Evolutionary conservation across 2,888 invertebrate genomes (phyloP), one percentile per base, ranked within the genome.

Genomic region (Drosophila picticornis): DNA sequence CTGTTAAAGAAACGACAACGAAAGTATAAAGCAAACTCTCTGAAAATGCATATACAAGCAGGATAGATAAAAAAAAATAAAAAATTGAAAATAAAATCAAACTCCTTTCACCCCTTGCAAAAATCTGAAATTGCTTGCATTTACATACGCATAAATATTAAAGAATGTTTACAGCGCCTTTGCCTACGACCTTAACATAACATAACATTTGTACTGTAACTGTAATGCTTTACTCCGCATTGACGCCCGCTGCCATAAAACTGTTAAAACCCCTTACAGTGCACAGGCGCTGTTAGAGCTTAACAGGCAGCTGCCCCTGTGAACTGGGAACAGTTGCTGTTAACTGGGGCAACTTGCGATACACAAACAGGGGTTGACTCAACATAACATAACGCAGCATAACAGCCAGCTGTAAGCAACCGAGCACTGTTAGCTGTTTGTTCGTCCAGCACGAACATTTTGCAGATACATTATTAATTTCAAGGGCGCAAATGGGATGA

Each of bases 281-380:
- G 2, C 7, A 1, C 51, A n/a, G 13, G 10, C 13, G 10, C 52
- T 62, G 72, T 57, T 25, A 57, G 10, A 0, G 13, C 5, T 4
- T 58, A 70, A 55, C 81, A 64, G 43, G 5, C 46, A 25, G 3
- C 27, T 19, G 55, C 80, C 72, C 80, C 76, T 69, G 38, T 34
- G 32, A 52, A 51, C 31, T 87, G 78, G 62, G 84, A 81, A 87
- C 84, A 87, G 85, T 76, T 52, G 13, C 69, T 70, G 58, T 36
- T 31, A 40, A 29, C 16, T n/a, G 25, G n/a, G n/a, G 10, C 31
- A 70, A 57, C 19, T 27, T 74, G 16, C 50, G 34, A 64, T 75
- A 77, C 75, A 77, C 78, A 77, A 52, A 43, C 27, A 63, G 48
- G 68, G 80, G 75, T 57, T 32, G 46, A 9, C 22, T 43, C 43